phyloP scores from a whole-genome alignment of 2,113 vertebrate species.

The Sigmodon hispidus region DNA sequence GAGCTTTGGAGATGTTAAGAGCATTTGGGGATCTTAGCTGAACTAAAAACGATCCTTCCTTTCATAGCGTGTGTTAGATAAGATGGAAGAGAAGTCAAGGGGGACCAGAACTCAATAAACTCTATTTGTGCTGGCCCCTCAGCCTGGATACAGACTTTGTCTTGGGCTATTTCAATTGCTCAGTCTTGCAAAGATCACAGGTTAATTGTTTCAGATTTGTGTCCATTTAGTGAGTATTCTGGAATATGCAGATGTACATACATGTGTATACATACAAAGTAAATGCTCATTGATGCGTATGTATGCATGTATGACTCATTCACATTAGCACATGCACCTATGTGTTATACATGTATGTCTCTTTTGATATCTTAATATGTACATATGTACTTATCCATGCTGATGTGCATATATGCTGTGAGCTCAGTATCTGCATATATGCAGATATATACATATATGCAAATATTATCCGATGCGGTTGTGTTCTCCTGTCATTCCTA shows the following conservation, averaged over 20 bases:
- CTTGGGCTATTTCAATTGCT: background rate
- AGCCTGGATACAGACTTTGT: slow-evolving; percentile 25
- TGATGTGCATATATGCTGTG: background rate
- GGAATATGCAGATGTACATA: background rate
- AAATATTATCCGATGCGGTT: background rate
- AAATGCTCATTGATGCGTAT: background rate
- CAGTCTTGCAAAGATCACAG: background rate
- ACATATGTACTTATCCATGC: background rate
- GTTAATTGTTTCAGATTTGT: background rate
- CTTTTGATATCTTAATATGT: background rate
- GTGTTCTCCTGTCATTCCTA: background rate
- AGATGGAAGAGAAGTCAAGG: slow-evolving; percentile 72
- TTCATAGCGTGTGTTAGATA: slow-evolving; percentile 68
- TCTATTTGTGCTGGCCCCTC: slow-evolving; percentile 17
- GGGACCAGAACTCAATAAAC: slow-evolving; percentile 37
- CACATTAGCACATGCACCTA: background rate
- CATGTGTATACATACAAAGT: background rate
- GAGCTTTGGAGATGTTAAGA: slow-evolving; percentile 79
- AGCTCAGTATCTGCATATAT: background rate
- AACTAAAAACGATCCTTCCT: slow-evolving; percentile 73
- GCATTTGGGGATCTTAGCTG: slow-evolving; percentile 76
- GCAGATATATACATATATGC: background rate
- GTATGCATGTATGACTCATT: background rate
- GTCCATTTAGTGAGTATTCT: background rate
- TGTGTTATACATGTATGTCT: background rate